Conservation (phyloP, 2,888 invertebrate species). For the Dicyrtomina minuta region DNA sequence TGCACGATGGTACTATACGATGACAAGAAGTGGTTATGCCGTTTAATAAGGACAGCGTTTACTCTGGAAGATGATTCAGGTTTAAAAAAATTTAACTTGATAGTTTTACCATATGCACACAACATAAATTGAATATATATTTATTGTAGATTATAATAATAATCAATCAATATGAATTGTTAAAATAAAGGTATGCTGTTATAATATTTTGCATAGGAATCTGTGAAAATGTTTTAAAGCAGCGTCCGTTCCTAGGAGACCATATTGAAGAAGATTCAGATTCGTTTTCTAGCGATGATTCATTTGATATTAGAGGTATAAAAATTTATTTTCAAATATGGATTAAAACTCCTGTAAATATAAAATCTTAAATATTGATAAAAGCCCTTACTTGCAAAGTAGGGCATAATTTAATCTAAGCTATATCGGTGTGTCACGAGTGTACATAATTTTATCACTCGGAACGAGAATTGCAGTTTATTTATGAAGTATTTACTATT, state of each 20-base stretch:
- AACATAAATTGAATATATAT: background rate
- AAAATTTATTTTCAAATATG: background rate
- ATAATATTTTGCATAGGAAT: constrained; percentile 39
- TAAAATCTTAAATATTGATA: too few species aligned
- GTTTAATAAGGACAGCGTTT: constrained; percentile 90
- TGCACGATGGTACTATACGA: constrained; percentile 91
- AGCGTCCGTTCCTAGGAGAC: constrained; percentile 46
- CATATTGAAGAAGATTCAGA: constrained; percentile 45
- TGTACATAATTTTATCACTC: too few species aligned
- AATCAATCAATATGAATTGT: too few species aligned
- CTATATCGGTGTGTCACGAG: too few species aligned
- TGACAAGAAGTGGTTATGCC: constrained; percentile 87
- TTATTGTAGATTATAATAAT: too few species aligned
- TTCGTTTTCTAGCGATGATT: constrained; percentile 49
- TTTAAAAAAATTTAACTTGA: constrained; percentile 50
- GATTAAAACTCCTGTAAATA: too few species aligned
- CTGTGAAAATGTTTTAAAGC: constrained; percentile 52
- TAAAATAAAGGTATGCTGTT: too few species aligned
- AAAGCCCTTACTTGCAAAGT: too few species aligned
- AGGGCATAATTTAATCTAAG: too few species aligned
- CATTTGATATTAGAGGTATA: constrained; percentile 51
- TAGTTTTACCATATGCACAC: background rate
- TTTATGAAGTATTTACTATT: too few species aligned
- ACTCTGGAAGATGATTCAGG: constrained; percentile 93
- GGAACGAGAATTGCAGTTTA: too few species aligned